phyloP scores from a whole-genome alignment of 2,888 invertebrate species.

The Patella depressa region DNA sequence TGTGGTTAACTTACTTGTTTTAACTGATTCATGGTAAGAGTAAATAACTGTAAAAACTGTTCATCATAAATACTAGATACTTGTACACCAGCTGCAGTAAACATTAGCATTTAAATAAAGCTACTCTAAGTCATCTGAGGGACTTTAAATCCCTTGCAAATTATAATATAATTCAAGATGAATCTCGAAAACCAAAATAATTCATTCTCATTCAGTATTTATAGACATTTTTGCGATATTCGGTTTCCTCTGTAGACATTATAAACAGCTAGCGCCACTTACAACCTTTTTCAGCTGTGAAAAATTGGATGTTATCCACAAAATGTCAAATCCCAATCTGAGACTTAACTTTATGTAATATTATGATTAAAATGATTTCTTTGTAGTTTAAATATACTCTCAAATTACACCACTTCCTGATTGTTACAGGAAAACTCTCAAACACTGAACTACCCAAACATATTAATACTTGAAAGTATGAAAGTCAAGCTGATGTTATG shows the following conservation, averaged over 20 bases:
- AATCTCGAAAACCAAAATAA: too few relatives aligned
- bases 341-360: too few relatives aligned
- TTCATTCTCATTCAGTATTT: too few relatives aligned
- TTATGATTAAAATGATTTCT: too few relatives aligned
- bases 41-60: slow-evolving; percentile 90
- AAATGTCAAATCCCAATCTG: too few relatives aligned
- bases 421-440: too few relatives aligned
- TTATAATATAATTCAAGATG: too few relatives aligned
- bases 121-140: too few relatives aligned
- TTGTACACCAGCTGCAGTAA: slow-evolving; percentile 81
- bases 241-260: too few relatives aligned
- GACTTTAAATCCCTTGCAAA: too few relatives aligned
- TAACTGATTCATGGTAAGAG: slow-evolving; percentile 91
- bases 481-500: neutral
- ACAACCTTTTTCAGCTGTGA: neutral
- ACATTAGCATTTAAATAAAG: neutral
- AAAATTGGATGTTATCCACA: too few relatives aligned
- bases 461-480: neutral
- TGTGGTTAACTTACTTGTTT: slow-evolving; percentile 75
- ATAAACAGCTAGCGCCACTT: neutral
- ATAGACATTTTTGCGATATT: neutral
- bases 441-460: neutral
- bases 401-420: neutral
- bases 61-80: slow-evolving; percentile 83
- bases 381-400: too few relatives aligned